These are phyloP conservation scores for Thomomys bottae DNA, from an alignment of 2,113 vertebrate species.

Conservation along the genomic window DNA sequence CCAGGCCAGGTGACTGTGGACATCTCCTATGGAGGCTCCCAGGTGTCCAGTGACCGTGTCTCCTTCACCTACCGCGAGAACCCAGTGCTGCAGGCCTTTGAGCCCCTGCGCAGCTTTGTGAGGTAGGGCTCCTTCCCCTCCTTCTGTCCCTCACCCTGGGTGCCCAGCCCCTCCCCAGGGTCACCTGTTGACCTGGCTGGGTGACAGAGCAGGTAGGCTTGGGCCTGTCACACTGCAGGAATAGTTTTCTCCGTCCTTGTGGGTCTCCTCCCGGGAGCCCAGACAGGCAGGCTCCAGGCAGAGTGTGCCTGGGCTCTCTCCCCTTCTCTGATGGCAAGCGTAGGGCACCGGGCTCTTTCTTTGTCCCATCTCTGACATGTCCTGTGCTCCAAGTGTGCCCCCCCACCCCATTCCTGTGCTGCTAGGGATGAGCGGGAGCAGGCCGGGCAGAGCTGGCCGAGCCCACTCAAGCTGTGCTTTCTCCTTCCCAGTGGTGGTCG, in stretches of 20 bases:
- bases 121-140: constrained; percentile 85
- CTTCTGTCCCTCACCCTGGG: too few relatives aligned
- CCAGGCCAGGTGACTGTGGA: constrained; percentile 59
- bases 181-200: not conserved
- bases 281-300: not conserved
- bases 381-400: rapidly evolving
- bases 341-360: rapidly evolving
- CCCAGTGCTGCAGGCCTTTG: constrained; percentile 87
- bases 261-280: not conserved
- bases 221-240: not conserved
- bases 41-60: rapidly evolving
- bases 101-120: constrained; percentile 90
- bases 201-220: not conserved
- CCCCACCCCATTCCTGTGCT: too few relatives aligned
- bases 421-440: not conserved
- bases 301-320: rapidly evolving
- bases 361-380: rapidly evolving
- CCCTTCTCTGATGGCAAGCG: too few relatives aligned
- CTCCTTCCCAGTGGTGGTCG: constrained; percentile 90
- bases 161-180: rapidly evolving
- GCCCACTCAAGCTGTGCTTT: not conserved
- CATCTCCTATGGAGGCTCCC: constrained; percentile 68
- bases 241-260: not conserved
- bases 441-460: rapidly evolving
- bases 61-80: constrained; percentile 89